Conservation (phyloP, 2,797 vertebrate species). For the Poliocrania exsul region DNA sequence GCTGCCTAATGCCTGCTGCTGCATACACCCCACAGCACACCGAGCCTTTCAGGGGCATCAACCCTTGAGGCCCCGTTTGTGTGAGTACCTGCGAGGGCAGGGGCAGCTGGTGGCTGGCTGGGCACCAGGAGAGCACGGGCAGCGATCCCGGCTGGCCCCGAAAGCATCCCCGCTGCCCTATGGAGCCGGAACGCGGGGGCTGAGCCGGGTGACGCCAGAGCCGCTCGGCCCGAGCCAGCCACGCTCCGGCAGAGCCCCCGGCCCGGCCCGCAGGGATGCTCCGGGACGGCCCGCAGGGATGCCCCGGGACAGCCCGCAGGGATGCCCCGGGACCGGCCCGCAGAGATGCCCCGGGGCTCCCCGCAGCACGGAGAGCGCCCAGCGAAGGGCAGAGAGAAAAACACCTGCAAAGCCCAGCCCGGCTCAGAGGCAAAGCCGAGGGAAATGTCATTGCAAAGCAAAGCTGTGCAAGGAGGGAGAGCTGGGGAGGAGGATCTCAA, state of each 20-base stretch:
- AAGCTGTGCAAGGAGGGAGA: neutral
- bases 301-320: too few species aligned
- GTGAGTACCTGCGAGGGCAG: neutral
- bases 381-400: neutral
- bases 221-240: neutral
- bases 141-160: neutral
- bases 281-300: too few species aligned
- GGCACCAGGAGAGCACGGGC: neutral
- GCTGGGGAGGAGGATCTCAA: neutral
- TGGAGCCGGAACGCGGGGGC: neutral
- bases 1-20: neutral
- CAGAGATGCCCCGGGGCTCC: neutral
- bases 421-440: neutral
- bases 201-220: neutral
- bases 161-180: neutral
- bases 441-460: neutral
- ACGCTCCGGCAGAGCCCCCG: too few species aligned
- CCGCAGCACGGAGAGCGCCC: neutral
- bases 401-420: neutral
- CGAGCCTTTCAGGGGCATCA: neutral
- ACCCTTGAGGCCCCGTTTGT: rapidly evolving
- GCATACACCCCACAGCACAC: neutral
- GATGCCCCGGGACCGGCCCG: neutral
- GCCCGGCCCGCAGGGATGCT: too few species aligned
- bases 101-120: neutral